Conservation (phyloP, 2,888 invertebrate species). For the Gasteruption jaculator region DNA sequence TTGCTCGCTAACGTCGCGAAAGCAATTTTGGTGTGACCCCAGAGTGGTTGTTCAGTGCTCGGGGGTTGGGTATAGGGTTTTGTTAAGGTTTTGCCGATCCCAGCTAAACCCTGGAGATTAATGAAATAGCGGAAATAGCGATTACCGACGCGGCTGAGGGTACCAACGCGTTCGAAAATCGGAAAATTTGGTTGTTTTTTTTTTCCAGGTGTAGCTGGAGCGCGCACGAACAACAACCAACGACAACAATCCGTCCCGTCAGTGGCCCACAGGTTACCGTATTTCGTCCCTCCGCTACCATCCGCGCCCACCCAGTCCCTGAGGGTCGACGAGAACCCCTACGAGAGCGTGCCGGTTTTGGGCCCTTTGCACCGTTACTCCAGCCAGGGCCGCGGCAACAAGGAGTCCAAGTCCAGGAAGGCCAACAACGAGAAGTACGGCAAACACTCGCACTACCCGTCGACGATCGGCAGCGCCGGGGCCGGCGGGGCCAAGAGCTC, state of each 20-base stretch:
- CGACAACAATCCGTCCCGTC: slow-evolving; percentile 45
- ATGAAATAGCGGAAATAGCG: neutral
- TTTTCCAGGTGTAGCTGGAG: slow-evolving; percentile 40
- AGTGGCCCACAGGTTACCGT: slow-evolving; percentile 43
- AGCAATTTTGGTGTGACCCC: too few species aligned
- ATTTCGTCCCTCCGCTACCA: slow-evolving; percentile 46
- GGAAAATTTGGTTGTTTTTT: neutral
- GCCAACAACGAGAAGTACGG: slow-evolving; percentile 37
- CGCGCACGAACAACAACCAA: slow-evolving; percentile 36
- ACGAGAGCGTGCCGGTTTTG: slow-evolving; percentile 68
- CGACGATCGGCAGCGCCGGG: too few species aligned
- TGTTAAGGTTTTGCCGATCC: too few species aligned
- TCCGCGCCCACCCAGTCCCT: slow-evolving; percentile 34
- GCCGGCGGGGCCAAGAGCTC: slow-evolving; percentile 34
- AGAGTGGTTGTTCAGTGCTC: too few species aligned
- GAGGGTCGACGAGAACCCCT: slow-evolving; percentile 55
- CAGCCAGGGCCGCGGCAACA: slow-evolving; percentile 37
- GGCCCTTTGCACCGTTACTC: slow-evolving; percentile 52
- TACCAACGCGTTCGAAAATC: too few species aligned
- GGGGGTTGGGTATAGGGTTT: too few species aligned
- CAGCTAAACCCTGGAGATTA: too few species aligned
- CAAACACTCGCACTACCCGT: slow-evolving; percentile 28
- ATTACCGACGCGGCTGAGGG: too few species aligned
- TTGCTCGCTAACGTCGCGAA: neutral
- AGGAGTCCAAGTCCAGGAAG: slow-evolving; percentile 60